Conservation (phyloP, 2,113 vertebrate species). For the Elaphurus davidianus region DNA sequence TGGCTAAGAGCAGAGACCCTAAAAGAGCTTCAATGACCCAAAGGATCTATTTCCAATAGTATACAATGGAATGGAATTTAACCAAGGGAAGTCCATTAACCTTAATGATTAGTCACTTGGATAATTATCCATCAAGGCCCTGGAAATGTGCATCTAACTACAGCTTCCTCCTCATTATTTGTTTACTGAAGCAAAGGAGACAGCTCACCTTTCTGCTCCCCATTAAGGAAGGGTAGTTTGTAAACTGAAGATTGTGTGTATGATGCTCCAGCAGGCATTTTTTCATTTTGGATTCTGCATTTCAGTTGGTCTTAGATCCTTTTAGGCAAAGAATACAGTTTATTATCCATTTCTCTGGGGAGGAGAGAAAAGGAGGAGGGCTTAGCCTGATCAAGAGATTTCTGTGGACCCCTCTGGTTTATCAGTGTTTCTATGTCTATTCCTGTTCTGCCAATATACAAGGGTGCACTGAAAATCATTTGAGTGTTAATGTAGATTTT, state of each 20-base stretch:
- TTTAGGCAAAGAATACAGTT: background rate
- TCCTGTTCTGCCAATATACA: background rate
- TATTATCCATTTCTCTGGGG: background rate
- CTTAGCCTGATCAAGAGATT: background rate
- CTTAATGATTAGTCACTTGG: constrained; percentile 28
- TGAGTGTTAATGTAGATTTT: background rate
- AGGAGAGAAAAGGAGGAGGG: background rate
- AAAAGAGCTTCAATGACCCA: constrained; percentile 12
- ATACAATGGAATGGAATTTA: constrained; percentile 32
- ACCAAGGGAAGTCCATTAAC: constrained; percentile 44
- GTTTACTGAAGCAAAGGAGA: background rate
- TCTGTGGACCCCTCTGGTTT: background rate
- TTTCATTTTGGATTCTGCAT: constrained; percentile 9
- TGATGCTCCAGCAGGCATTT: background rate
- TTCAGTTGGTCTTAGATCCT: background rate
- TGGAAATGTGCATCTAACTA: background rate
- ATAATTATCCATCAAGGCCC: constrained; percentile 4
- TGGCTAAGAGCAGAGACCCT: background rate
- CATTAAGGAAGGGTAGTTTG: background rate
- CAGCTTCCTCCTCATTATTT: constrained; percentile 15
- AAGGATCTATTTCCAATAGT: constrained; percentile 7
- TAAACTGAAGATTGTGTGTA: background rate
- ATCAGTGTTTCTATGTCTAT: background rate
- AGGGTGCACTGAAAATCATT: background rate
- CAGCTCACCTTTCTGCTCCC: constrained; percentile 5